Conservation (phyloP, 2,113 vertebrate species). For the Gnathonemus echidnorhynchus region DNA sequence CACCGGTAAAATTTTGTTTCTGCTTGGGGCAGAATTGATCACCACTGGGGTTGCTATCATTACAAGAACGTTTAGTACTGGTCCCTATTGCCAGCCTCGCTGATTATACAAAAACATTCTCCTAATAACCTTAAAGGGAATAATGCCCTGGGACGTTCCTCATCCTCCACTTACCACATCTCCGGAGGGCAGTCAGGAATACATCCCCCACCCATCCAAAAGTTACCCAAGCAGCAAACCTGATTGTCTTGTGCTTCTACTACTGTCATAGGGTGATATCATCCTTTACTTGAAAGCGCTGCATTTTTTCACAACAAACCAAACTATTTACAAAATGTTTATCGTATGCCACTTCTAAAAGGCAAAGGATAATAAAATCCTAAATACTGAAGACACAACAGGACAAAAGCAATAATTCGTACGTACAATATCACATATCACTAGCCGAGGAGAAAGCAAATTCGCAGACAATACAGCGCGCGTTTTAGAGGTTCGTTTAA, state of each 20-base stretch:
- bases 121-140: conserved; percentile 78
- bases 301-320: neutral
- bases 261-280: conserved; percentile 32
- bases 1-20: conserved; percentile 63
- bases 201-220: conserved; percentile 52
- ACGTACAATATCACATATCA: neutral
- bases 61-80: conserved; percentile 80
- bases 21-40: conserved; percentile 91
- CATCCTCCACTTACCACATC: conserved; percentile 41
- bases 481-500: neutral
- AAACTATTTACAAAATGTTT: neutral
- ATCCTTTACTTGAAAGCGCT: neutral
- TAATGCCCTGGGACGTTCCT: conserved; percentile 56
- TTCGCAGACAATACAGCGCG: neutral
- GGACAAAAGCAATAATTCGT: neutral
- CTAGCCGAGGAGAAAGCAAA: neutral
- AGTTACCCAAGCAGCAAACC: conserved; percentile 50
- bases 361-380: neutral
- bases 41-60: conserved; percentile 77
- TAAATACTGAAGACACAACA: neutral
- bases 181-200: conserved; percentile 46
- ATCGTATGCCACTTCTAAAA: neutral
- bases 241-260: conserved; percentile 26
- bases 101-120: conserved; percentile 79
- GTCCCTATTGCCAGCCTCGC: conserved; percentile 76